Conservation (phyloP, 2,888 invertebrate species). For the Rhagium mordax region DNA sequence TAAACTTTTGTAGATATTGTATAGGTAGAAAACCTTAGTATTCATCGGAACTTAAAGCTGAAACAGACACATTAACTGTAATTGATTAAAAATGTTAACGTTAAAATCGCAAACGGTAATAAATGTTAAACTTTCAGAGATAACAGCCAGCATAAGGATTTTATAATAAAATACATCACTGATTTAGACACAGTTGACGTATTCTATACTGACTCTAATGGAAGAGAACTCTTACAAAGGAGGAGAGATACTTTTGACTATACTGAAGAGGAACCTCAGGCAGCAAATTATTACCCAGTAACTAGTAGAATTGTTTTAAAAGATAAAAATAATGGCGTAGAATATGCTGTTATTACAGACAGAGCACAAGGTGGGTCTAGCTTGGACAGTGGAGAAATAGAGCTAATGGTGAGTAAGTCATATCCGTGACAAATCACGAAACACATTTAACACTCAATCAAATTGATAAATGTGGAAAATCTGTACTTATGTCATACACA, state of each 20-base stretch:
- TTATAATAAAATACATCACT: constrained; percentile 77
- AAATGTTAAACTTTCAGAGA: too few species aligned
- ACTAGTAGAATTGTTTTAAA: constrained; percentile 76
- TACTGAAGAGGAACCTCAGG: constrained; percentile 71
- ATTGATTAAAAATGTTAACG: too few species aligned
- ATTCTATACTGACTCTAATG: constrained; percentile 86
- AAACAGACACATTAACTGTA: too few species aligned
- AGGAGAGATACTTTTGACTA: constrained; percentile 75
- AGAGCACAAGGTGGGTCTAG: constrained; percentile 77
- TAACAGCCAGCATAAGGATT: too few species aligned
- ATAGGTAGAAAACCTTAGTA: too few species aligned
- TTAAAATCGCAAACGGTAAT: too few species aligned
- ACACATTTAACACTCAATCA: too few species aligned
- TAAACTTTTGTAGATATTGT: not conserved
- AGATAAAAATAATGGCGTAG: constrained; percentile 67
- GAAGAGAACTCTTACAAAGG: constrained; percentile 78
- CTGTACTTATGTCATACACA: too few species aligned
- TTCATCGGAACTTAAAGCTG: too few species aligned
- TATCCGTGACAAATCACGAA: too few species aligned
- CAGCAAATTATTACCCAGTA: constrained; percentile 84
- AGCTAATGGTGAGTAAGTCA: constrained; percentile 74
- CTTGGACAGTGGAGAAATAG: constrained; percentile 75
- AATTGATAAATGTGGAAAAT: too few species aligned
- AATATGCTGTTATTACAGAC: constrained; percentile 74
- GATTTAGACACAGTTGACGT: constrained; percentile 71